Conservation (phyloP, 2,797 vertebrate species). For the Galaxias olidus region DNA sequence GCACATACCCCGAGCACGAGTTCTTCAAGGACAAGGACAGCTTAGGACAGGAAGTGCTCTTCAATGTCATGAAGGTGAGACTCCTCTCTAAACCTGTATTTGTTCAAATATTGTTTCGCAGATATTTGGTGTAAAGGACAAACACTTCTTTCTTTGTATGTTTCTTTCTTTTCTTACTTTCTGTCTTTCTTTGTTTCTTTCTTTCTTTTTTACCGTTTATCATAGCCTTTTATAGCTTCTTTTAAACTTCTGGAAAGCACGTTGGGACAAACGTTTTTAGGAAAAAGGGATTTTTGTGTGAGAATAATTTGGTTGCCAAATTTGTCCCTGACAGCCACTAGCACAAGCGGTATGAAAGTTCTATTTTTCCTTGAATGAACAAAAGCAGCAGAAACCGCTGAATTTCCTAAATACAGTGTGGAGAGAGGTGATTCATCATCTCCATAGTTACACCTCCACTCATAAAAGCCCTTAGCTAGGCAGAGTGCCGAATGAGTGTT, state of each 20-base stretch:
- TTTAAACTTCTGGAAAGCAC: too few species aligned
- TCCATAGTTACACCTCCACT: conserved; percentile 8
- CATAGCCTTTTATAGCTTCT: too few species aligned
- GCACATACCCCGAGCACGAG: conserved; percentile 96
- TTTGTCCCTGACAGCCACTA: too few species aligned
- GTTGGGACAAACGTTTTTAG: too few species aligned
- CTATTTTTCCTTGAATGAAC: background rate
- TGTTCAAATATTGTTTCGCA: too few species aligned
- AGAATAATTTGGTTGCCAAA: too few species aligned
- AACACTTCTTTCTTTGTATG: too few species aligned
- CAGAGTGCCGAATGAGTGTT: background rate
- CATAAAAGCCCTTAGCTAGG: background rate
- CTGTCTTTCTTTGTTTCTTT: too few species aligned
- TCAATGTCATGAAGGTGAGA: conserved; percentile 98
- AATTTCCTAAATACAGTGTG: background rate
- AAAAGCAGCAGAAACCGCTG: background rate
- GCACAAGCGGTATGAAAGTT: background rate
- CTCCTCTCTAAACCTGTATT: background rate
- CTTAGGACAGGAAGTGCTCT: conserved; percentile 96
- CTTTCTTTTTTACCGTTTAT: too few species aligned
- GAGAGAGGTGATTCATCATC: background rate
- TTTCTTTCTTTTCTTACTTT: too few species aligned
- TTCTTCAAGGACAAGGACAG: conserved; percentile 99
- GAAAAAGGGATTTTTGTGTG: too few species aligned
- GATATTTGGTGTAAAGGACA: too few species aligned